Evolutionary conservation across 2,113 vertebrate genomes (phyloP).

Genomic region (Candoia aspera): DNA sequence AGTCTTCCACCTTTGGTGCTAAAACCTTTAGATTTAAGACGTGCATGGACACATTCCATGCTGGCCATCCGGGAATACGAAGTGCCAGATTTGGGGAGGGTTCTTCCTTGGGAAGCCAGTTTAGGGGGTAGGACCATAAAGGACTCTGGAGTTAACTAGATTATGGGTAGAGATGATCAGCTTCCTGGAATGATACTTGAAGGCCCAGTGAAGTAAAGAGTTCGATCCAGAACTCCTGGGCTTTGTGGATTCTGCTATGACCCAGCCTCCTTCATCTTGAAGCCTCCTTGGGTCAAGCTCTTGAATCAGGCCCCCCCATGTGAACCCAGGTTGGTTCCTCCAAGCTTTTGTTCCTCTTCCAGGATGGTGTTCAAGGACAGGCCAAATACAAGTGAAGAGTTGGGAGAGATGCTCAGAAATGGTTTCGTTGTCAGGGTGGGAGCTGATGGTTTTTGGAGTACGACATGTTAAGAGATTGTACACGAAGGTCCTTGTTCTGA

Average conservation of each 20-base stretch:
- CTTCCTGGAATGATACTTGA: constrained; percentile 64
- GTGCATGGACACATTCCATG: background rate
- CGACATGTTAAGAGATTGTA: constrained; percentile 30
- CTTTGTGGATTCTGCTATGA: constrained; percentile 55
- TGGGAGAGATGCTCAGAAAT: constrained; percentile 36
- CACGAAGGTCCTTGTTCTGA: background rate
- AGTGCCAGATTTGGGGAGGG: background rate
- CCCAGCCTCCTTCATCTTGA: constrained; percentile 1
- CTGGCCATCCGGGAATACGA: background rate
- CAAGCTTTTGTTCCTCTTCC: constrained; percentile 36
- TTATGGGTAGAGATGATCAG: constrained; percentile 30
- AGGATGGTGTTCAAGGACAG: constrained; percentile 61
- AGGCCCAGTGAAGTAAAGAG: constrained; percentile 54
- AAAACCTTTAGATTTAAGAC: background rate
- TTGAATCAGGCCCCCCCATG: constrained; percentile 30
- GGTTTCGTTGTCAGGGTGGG: constrained; percentile 39
- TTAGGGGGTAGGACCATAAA: background rate
- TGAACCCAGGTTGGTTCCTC: background rate
- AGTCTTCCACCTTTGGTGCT: background rate
- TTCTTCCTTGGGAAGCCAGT: background rate
- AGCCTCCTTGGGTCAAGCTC: constrained; percentile 11
- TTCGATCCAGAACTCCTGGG: constrained; percentile 51
- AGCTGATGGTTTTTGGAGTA: constrained; percentile 46
- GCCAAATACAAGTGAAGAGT: constrained; percentile 51
- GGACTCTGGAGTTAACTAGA: background rate